Base-by-base conservation (phyloP, 2,113 vertebrate species). In the Cinclus mexicanus region DNA sequence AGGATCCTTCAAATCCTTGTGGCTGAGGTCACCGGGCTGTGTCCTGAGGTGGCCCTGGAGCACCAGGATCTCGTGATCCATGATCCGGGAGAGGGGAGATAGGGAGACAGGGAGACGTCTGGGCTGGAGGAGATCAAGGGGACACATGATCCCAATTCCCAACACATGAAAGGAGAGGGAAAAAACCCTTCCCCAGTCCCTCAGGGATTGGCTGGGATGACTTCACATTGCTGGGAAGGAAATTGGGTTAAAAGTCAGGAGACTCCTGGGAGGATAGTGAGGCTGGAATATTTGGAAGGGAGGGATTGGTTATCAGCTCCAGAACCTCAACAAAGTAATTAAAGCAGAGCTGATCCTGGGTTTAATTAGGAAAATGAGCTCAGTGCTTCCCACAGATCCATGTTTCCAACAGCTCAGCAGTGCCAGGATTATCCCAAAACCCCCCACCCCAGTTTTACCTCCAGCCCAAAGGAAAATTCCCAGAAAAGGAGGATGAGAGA, bases 121-220 rank as follows among this genome's bases (percentile, higher is more conserved):
- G 60, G 93, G 67, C 91, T 56, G 41, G 59, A 56, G 83, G 57
- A 95, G 80, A 95, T 95, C 86, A 95, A 96, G 94, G 76, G 25
- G 63, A 60, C 89, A 76, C 91, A 61, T 95, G 93, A 90, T 77
- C 77, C 19, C 76, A 4, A 52, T 16, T 76, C 49, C 47, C 53
- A 20, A 6, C 26, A 69, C 53, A 94, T 95, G 52, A 96, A 92
- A 88, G 89, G 52, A 71, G 33, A 42, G 33, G 37, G 21, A 1
- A 83, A 44, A 44, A n/a, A 4, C 7, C 5, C 5, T 21, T 52
- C 67, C n/a, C 33, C 7, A 1, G 2, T 76, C 49, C 74, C 79
- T 71, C n/a, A 2, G 41, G 86, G 86, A 35, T 2, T 22, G 42
- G 56, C 72, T 46, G 47, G 28, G 14, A 21, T 70, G 65, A 68